Conservation (phyloP, 2,888 invertebrate species). For the Cepaea hortensis region DNA sequence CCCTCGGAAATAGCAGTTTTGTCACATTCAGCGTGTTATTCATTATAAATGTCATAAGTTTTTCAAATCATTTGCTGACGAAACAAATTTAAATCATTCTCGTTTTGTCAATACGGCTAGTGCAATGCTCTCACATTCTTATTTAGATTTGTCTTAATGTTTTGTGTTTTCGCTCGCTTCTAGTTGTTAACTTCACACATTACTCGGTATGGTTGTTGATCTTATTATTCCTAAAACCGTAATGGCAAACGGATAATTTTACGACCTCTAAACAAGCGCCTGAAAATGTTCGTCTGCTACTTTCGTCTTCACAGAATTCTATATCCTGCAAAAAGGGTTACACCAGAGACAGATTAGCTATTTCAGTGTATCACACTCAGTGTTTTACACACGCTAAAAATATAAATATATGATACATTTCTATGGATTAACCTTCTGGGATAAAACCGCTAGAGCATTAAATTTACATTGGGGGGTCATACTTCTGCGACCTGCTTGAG, state of each 20-base stretch:
- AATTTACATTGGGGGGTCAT: neutral
- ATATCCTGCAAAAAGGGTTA: neutral
- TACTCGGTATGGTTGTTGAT: no score
- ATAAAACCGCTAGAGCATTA: conserved; percentile 1
- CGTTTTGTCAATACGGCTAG: no score
- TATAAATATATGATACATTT: neutral
- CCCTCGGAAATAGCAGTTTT: no score
- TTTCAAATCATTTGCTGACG: no score
- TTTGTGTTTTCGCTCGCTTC: no score
- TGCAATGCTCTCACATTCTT: no score
- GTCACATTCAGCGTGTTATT: no score
- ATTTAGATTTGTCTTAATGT: no score
- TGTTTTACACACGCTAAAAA: neutral
- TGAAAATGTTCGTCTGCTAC: neutral
- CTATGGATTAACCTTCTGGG: conserved; percentile 1
- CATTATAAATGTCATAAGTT: no score
- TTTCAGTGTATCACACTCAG: neutral
- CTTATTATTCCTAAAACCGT: no score
- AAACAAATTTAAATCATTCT: no score
- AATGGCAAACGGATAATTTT: neutral
- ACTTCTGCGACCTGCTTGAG: neutral
- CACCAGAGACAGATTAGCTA: neutral
- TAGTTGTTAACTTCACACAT: no score
- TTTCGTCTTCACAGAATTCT: neutral
- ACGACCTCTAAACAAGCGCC: neutral